Conservation (phyloP, 2,888 invertebrate species). For the Megalurothrips usitatus region DNA sequence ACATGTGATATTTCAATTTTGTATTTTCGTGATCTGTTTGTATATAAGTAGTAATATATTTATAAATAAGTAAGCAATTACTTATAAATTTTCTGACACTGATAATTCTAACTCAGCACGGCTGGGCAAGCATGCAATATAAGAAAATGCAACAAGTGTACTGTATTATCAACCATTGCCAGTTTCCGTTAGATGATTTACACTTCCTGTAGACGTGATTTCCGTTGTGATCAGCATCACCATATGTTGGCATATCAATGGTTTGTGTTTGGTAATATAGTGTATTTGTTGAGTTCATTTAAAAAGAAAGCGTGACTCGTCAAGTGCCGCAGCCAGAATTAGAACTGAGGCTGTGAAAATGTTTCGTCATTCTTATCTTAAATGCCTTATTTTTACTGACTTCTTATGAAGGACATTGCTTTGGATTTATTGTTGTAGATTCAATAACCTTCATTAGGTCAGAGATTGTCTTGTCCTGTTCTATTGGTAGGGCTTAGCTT, state of each 20-base stretch:
- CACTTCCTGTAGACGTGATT: neutral
- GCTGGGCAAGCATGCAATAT: constrained; percentile 24
- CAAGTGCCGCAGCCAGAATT: constrained; percentile 15
- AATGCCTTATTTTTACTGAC: neutral
- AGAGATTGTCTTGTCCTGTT: too few relatives aligned
- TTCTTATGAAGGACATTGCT: neutral
- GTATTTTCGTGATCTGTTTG: neutral
- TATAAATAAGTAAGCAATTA: neutral
- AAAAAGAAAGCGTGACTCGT: constrained; percentile 17
- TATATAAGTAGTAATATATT: neutral
- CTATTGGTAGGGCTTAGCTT: too few relatives aligned
- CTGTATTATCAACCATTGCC: neutral
- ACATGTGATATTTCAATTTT: constrained; percentile 5
- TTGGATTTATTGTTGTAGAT: neutral
- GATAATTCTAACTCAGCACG: constrained; percentile 9
- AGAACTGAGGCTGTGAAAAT: constrained; percentile 20
- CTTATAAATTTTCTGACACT: neutral
- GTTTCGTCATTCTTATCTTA: neutral
- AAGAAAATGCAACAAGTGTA: neutral
- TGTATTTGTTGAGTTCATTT: neutral
- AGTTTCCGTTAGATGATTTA: neutral
- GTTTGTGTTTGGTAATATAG: neutral
- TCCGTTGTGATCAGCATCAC: too few relatives aligned
- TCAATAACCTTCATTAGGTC: too few relatives aligned
- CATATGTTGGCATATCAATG: too few relatives aligned